A percentile compares a stretch with the other conserved stretches of the same genome.
Conservation (phyloP, 2,113 vertebrate genomes). For the Pollimyrus isidori region DNA sequence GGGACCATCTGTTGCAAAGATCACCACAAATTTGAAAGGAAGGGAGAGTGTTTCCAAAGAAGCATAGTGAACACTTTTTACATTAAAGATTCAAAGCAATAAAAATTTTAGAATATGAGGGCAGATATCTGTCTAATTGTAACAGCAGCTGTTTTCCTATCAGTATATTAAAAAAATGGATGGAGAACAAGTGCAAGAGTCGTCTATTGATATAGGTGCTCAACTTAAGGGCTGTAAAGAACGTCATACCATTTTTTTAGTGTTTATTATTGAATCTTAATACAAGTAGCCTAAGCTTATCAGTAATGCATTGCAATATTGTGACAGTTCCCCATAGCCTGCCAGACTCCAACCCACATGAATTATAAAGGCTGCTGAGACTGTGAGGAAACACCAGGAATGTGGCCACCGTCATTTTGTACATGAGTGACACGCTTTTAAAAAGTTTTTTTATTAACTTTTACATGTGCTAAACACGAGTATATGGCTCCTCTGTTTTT, state of each 20-base stretch:
- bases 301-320: background rate
- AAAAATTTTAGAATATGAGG: background rate
- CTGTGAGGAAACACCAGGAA: background rate
- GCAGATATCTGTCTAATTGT: background rate
- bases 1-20: background rate
- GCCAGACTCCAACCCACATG: background rate
- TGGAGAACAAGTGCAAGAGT: background rate
- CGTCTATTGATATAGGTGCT: background rate
- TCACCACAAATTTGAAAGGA: background rate
- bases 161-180: background rate
- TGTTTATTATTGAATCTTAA: too few species aligned
- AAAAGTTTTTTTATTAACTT: too few species aligned
- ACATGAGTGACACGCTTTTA: too few species aligned
- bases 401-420: too few species aligned
- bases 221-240: background rate
- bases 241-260: too few species aligned
- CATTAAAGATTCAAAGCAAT: background rate
- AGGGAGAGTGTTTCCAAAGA: background rate
- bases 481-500: too few species aligned
- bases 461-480: too few species aligned
- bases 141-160: background rate
- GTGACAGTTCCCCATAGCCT: background rate
- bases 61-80: background rate
- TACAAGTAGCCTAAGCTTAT: background rate
- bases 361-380: background rate